phyloP scores from a whole-genome alignment of 2,113 vertebrate genomes.

The Malurus melanocephalus region DNA sequence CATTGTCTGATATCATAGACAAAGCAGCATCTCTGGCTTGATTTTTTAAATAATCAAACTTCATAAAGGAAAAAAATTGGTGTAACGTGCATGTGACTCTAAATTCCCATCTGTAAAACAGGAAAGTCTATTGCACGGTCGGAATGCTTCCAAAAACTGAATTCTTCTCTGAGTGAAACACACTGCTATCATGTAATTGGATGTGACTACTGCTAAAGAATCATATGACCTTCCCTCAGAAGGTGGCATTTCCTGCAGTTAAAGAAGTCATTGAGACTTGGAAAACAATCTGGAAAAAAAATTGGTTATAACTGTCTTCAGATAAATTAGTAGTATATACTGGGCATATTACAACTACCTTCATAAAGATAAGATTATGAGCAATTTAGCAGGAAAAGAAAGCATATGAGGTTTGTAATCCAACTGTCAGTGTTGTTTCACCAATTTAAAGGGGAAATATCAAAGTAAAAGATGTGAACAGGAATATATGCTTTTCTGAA shows the following conservation, averaged over 20 bases:
- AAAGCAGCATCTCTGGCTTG: background rate
- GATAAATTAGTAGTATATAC: background rate
- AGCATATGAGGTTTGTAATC: background rate
- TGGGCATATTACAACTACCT: background rate
- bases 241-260: background rate
- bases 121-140: background rate
- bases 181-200: background rate
- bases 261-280: background rate
- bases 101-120: background rate
- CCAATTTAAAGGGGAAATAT: background rate
- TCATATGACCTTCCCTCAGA: background rate
- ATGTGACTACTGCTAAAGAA: background rate
- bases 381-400: background rate
- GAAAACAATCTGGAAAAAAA: background rate
- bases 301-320: background rate
- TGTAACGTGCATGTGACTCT: background rate
- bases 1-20: background rate
- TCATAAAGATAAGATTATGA: background rate
- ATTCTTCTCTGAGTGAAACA: background rate
- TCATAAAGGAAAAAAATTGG: background rate
- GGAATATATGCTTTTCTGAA: background rate
- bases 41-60: background rate
- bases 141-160: background rate
- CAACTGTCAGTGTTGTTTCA: background rate
- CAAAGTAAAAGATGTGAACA: background rate